Base-by-base conservation (phyloP, 2,888 invertebrate species). In the Aleiodes testaceus region DNA sequence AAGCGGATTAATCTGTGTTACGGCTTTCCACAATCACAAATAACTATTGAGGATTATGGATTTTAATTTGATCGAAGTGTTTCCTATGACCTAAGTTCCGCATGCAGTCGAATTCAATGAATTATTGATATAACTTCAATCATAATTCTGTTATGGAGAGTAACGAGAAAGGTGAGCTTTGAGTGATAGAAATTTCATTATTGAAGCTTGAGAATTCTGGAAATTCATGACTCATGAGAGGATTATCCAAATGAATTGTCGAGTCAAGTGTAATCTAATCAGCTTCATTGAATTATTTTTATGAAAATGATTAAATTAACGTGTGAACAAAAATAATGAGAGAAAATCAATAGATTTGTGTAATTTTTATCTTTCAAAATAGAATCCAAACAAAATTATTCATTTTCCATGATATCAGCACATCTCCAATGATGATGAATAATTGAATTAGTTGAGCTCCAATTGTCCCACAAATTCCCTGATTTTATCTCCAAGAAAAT, bases 1-100 rank as follows among this genome's bases (percentile, higher is more conserved):
- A 82, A 83, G 79, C 81, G 81, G 81, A 81, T 82, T 78, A 81
- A 80, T 79, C 75, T 79, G 79, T 36, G 82, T 80, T 79, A 79
- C 79, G 68, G 72, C 75, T 72, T 26, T 74, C 79, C 75, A 73
- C 74, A 71, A 74, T 77, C 75, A 79, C 77, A 79, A 79, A 80
- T 78, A 80, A 79, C 77, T 76, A 75, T 65, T 75, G 70, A 75
- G 81, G 79, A 80, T 81, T 81, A 81, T 78, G 77, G 79, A 81
- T 80, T 81, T 75, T 76, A 75, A 79, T 80, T 81, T 78, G 77
- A 81, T 81, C 75, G 78, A 79, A 75, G 80, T 78, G 77, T 79
- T 79, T 80, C 76, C 77, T 74, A 75, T 74, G 73, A 73, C 70
- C 67, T 59, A 52, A 50, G 55, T 64, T 72, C 50, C 50, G 47